Conservation (phyloP, 1,140 invertebrate genomes). For the Eubasilissa regina region DNA sequence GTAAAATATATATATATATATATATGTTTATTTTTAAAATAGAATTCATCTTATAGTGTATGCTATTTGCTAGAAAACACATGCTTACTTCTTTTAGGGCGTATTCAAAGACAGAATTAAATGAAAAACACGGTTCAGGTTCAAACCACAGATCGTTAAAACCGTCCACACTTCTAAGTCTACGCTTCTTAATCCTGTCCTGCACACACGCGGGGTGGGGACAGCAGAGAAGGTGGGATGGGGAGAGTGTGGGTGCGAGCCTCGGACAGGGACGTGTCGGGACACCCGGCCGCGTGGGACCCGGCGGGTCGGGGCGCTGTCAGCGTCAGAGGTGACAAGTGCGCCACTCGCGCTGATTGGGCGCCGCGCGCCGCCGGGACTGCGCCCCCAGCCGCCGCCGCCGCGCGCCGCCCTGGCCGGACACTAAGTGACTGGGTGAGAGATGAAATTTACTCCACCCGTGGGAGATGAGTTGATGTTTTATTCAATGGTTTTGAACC, state of each 20-base stretch:
- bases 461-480: constrained; percentile 4
- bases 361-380: constrained; percentile 37
- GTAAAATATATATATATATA: too few species aligned
- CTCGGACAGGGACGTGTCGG: constrained; percentile 1
- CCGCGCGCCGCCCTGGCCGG: not conserved
- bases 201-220: not conserved
- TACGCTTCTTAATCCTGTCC: too few species aligned
- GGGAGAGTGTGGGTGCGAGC: not conserved
- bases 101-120: too few species aligned
- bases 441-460: constrained; percentile 42
- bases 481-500: too few species aligned
- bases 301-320: constrained; percentile 49
- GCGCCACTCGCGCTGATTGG: constrained; percentile 60
- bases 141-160: too few species aligned
- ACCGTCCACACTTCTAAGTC: too few species aligned
- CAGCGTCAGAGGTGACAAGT: constrained; percentile 59
- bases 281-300: constrained; percentile 3
- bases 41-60: too few species aligned
- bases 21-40: too few species aligned
- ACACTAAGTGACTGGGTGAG: constrained; percentile 41
- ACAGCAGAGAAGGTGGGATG: not conserved
- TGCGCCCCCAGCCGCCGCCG: constrained; percentile 7
- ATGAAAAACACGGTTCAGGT: too few species aligned
- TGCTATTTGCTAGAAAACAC: too few species aligned
- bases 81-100: too few species aligned